Conservation (phyloP, 2,888 invertebrate genomes). For the Liopterus haemorrhoidalis region DNA sequence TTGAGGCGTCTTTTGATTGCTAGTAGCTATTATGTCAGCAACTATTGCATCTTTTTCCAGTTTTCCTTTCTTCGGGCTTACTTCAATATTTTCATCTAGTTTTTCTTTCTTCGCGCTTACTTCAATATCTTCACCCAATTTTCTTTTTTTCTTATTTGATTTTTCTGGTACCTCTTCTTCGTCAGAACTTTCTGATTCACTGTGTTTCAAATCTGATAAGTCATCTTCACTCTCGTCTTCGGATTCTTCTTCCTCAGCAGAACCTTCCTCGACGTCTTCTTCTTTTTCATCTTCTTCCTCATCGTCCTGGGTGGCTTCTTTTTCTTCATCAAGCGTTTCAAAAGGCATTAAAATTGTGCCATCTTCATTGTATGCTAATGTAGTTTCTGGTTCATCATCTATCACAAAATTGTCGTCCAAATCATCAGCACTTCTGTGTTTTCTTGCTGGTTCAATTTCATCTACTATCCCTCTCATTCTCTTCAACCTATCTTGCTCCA, state of each 20-base stretch:
- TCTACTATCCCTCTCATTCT: constrained; percentile 67
- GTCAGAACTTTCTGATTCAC: constrained; percentile 43
- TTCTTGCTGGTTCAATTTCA: constrained; percentile 40
- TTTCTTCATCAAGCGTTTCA: constrained; percentile 38
- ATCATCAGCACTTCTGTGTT: constrained; percentile 78
- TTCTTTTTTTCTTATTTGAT: constrained; percentile 34
- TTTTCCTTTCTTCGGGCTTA: constrained; percentile 11
- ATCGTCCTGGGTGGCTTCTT: constrained; percentile 31
- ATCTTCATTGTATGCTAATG: constrained; percentile 41
- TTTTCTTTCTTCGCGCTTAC: constrained; percentile 15
- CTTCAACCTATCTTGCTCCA: constrained; percentile 70
- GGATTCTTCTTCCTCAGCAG: constrained; percentile 22
- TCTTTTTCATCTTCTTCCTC: constrained; percentile 34
- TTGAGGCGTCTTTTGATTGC: constrained; percentile 15
- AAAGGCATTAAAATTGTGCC: constrained; percentile 40
- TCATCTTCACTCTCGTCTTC: constrained; percentile 41
- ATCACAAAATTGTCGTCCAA: constrained; percentile 74
- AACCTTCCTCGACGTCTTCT: constrained; percentile 33
- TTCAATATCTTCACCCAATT: constrained; percentile 25
- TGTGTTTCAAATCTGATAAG: constrained; percentile 50
- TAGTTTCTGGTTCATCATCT: constrained; percentile 49
- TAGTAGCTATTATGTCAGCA: constrained; percentile 23
- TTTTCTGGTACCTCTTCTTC: constrained; percentile 31
- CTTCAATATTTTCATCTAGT: constrained; percentile 7
- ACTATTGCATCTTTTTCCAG: constrained; percentile 14